These are phyloP conservation scores for Drosophila gaucha DNA, from an alignment of 2,888 invertebrate genomes.

Conservation along the genomic window DNA sequence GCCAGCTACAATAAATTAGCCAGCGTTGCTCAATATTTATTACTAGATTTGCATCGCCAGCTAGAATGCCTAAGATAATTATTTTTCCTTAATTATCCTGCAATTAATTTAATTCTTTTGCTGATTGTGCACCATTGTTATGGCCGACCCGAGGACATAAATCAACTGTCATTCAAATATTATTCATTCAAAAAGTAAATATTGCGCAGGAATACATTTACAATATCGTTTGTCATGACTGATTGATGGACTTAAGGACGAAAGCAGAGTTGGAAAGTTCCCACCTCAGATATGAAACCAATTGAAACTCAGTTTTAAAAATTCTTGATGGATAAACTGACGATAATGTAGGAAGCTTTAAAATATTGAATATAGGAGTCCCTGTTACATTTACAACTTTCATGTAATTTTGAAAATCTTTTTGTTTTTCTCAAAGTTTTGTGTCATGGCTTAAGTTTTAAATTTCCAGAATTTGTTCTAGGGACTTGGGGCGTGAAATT, in stretches of 20 bases:
- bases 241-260: neutral
- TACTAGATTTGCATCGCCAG: neutral
- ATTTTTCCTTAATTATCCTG: constrained; percentile 31
- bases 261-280: neutral
- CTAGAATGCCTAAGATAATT: constrained; percentile 11
- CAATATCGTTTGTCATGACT: too few species aligned
- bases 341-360: too few species aligned
- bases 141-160: neutral
- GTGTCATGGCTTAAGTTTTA: constrained; percentile 23
- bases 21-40: constrained; percentile 13
- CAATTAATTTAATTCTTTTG: constrained; percentile 42
- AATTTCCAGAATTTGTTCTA: constrained; percentile 5
- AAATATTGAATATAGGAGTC: neutral
- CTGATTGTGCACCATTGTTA: constrained; percentile 8
- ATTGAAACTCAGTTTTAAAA: too few species aligned
- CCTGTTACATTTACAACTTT: neutral
- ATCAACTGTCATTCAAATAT: neutral
- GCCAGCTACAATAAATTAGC: neutral
- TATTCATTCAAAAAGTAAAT: neutral
- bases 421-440: constrained; percentile 26
- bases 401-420: neutral
- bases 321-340: neutral
- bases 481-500: constrained; percentile 37
- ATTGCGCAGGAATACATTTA: too few species aligned
- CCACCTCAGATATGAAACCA: too few species aligned